Evolutionary conservation across 2,113 vertebrate species (phyloP).

Genomic region (Dermatemys mawii): DNA sequence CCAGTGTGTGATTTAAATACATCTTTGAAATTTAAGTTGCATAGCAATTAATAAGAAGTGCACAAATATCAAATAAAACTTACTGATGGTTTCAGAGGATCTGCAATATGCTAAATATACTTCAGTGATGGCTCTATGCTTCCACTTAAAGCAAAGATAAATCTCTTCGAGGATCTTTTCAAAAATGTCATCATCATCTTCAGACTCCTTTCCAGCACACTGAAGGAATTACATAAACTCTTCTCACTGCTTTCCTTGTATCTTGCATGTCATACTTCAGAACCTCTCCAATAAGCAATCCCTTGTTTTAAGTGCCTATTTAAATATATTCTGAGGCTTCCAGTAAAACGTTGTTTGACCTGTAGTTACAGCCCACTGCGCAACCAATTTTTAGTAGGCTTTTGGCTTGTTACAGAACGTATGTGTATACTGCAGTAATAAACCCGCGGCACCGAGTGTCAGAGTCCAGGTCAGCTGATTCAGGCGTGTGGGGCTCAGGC

Average conservation of each 20-base stretch:
- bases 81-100: not conserved
- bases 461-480: not conserved
- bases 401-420: not conserved
- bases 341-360: not conserved
- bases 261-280: not conserved
- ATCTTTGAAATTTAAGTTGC: constrained; percentile 2
- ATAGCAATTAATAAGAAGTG: not conserved
- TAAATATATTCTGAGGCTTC: not conserved
- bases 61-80: not conserved
- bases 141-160: not conserved
- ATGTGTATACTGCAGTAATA: not conserved
- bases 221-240: not conserved
- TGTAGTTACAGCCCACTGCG: not conserved
- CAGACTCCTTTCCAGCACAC: not conserved
- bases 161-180: not conserved
- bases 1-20: not conserved
- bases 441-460: not conserved
- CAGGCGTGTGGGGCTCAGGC: not conserved
- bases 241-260: not conserved
- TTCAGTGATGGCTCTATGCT: constrained; percentile 47
- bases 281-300: not conserved
- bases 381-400: not conserved
- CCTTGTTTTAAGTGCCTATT: not conserved
- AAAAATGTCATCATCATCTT: not conserved
- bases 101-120: constrained; percentile 3